These are phyloP conservation scores for Luperina testacea DNA, from an alignment of 2,888 invertebrate genomes.

Conservation along the genomic window DNA sequence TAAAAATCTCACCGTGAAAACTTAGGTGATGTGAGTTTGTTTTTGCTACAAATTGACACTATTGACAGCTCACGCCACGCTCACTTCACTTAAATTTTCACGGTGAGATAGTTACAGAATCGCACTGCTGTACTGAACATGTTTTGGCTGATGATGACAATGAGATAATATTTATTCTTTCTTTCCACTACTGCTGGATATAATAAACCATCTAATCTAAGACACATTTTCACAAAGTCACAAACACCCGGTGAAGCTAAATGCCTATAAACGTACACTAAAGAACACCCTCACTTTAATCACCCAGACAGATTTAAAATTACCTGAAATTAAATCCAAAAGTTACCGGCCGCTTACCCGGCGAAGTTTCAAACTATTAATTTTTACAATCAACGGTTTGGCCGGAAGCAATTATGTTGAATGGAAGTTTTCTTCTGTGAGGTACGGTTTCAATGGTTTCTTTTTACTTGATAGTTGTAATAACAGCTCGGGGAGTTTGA, in stretches of 20 bases:
- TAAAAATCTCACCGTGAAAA: too few species aligned
- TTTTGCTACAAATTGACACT: too few species aligned
- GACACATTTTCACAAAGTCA: not conserved
- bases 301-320: constrained; percentile 13
- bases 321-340: constrained; percentile 31
- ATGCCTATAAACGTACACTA: not conserved
- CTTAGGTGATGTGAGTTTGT: too few species aligned
- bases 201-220: not conserved
- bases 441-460: constrained; percentile 61
- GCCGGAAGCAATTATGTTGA: constrained; percentile 62
- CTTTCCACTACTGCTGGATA: not conserved
- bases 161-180: not conserved
- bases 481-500: constrained; percentile 61
- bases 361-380: constrained; percentile 55
- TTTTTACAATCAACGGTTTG: constrained; percentile 62
- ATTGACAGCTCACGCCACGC: too few species aligned
- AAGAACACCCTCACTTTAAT: not conserved
- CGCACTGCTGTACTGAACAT: too few species aligned
- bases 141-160: too few species aligned
- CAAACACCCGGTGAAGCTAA: not conserved
- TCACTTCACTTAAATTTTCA: too few species aligned
- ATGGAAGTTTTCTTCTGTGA: constrained; percentile 54
- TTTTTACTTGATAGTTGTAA: constrained; percentile 64
- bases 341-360: constrained; percentile 27
- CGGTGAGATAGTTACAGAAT: too few species aligned